These are phyloP conservation scores for Arnoldichthys spilopterus DNA, from an alignment of 2,797 vertebrate genomes.

Conservation along the genomic window DNA sequence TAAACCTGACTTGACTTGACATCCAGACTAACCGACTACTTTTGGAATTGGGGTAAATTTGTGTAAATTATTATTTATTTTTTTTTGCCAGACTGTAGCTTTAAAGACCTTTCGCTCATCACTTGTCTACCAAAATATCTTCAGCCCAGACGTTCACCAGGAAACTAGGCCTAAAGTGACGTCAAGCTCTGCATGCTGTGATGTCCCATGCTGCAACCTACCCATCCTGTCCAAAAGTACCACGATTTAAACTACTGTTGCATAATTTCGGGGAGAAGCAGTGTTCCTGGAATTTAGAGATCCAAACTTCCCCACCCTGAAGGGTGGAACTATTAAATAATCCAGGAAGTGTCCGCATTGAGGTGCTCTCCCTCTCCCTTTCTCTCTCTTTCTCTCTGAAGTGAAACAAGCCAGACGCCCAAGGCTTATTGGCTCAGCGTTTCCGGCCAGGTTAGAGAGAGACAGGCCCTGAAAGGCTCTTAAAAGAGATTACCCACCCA, in stretches of 20 bases:
- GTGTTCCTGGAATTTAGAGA: slow-evolving; percentile 56
- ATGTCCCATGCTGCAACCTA: background rate
- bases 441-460: slow-evolving; percentile 94
- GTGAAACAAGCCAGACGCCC: slow-evolving; percentile 43
- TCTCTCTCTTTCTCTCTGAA: background rate
- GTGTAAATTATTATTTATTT: background rate
- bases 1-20: too few relatives aligned
- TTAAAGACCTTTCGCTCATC: background rate
- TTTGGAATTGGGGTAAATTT: background rate
- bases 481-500: slow-evolving; percentile 90
- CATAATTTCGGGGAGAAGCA: slow-evolving; percentile 29
- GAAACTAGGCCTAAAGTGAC: background rate
- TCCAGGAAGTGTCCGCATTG: slow-evolving; percentile 58
- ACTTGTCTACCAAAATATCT: background rate
- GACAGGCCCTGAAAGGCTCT: slow-evolving; percentile 88
- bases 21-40: too few relatives aligned
- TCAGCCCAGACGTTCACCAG: slow-evolving; percentile 6
- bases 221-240: slow-evolving; percentile 17
- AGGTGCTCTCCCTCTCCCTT: slow-evolving; percentile 40
- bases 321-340: slow-evolving; percentile 70
- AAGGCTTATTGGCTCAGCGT: slow-evolving; percentile 93
- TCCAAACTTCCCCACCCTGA: slow-evolving; percentile 50
- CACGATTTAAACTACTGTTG: slow-evolving; percentile 12
- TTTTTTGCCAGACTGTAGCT: background rate
- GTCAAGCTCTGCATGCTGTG: background rate